Conservation (phyloP, 1,140 invertebrate genomes). For the Hylaeus anthracinus region DNA sequence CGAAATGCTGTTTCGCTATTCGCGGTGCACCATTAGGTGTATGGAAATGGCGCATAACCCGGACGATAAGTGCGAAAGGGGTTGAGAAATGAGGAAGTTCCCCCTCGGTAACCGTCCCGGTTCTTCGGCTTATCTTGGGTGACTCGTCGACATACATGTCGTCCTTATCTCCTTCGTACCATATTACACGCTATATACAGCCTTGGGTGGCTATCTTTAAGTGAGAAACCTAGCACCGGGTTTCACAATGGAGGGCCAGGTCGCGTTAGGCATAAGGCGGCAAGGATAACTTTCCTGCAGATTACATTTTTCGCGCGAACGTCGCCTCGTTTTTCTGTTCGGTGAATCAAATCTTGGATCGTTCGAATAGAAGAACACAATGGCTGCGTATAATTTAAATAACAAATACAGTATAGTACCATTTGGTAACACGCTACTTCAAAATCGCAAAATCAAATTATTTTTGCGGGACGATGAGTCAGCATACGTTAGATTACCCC, state of each 20-base stretch:
- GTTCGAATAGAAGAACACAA: too few species aligned
- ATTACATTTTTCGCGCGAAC: conserved; percentile 55
- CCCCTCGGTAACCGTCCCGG: conserved; percentile 58
- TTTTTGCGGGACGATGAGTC: not conserved
- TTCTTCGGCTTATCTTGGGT: conserved; percentile 64
- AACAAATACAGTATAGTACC: too few species aligned
- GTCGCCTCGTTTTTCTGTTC: not conserved
- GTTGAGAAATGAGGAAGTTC: conserved; percentile 67
- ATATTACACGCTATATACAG: conserved; percentile 60
- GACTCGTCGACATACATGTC: conserved; percentile 68
- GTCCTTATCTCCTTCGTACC: conserved; percentile 64
- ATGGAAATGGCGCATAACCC: conserved; percentile 68
- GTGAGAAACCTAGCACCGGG: conserved; percentile 51
- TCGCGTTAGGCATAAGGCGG: conserved; percentile 51
- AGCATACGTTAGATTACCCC: conserved; percentile 14
- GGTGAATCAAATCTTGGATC: too few species aligned
- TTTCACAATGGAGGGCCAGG: conserved; percentile 49
- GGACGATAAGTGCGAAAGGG: conserved; percentile 68
- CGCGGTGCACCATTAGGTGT: conserved; percentile 63
- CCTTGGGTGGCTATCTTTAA: conserved; percentile 57
- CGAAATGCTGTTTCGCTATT: conserved; percentile 68
- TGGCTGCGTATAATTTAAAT: too few species aligned
- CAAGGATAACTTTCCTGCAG: conserved; percentile 12
- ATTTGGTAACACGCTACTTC: not conserved
- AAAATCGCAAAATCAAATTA: not conserved